Evolutionary conservation across 1,140 invertebrate species (phyloP), one percentile per base, ranked within the genome.

Genomic region (Aphis craccivora): DNA sequence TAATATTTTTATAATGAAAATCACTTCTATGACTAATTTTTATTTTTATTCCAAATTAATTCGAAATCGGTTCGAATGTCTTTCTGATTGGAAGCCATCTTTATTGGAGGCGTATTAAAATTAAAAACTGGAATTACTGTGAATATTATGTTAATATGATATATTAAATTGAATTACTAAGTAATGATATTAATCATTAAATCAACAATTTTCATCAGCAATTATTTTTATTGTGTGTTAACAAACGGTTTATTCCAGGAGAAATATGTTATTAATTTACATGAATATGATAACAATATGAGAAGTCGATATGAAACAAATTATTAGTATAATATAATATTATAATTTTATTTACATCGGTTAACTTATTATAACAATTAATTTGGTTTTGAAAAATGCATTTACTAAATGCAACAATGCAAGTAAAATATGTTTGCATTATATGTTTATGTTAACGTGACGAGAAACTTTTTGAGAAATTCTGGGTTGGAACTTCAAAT

Each of bases 1-100:
- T 83, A 83, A 83, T 83, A 76, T 76, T 76, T 76, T 76, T n/a
- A 76, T 76, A 35, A 76, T n/a, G 5, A 76, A 76, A 76, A 76
- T 76, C n/a, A 18, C 20, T 76, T 76, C 1, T 76, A 76, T 35
- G 35, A 83, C 37, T 83, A 37, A 83, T 83, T 37, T 37, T 35
- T 37, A 37, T 37, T 83, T 37, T 83, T 37, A 37, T 83, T 83
- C 6, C n/a, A 23, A 37, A 35, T 37, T 37, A 23, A 83, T 83
- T 37, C 35, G 35, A 83, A 22, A 35, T 18, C 25, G n/a, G 30
- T 67, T 67, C 60, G 9, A 67, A 14, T 14, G n/a, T n/a, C 18
- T n/a, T 25, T 76, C n/a, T 76, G 30, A n/a, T 76, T 18, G n/a
- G n/a, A 76, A n/a, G 60, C 14, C 60, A 76, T 76, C 4, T 14